Conservation (phyloP, 2,888 invertebrate species). For the Andrena marginata region DNA sequence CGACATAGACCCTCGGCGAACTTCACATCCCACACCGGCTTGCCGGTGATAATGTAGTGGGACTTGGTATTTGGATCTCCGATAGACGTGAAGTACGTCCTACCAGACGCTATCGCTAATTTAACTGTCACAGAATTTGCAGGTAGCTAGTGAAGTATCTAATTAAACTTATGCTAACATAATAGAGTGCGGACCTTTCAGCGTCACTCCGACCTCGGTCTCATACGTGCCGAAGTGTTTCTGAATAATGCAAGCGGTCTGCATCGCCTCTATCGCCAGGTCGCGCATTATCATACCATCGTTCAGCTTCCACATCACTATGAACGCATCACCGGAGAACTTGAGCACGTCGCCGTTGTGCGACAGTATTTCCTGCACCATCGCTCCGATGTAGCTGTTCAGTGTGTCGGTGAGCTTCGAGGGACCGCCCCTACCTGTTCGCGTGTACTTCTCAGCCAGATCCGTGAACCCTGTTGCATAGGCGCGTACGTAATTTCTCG, state of each 20-base stretch:
- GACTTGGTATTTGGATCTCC: constrained; percentile 85
- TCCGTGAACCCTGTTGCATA: constrained; percentile 87
- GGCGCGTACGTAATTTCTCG: too few relatives aligned
- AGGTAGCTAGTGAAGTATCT: background rate
- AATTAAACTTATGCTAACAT: background rate
- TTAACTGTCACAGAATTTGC: constrained; percentile 85
- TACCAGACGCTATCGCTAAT: constrained; percentile 88
- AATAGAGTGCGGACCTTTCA: constrained; percentile 86
- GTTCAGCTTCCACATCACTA: constrained; percentile 89
- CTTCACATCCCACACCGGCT: constrained; percentile 88
- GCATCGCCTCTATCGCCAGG: constrained; percentile 88
- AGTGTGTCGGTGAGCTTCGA: constrained; percentile 90
- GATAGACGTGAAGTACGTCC: constrained; percentile 87
- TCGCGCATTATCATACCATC: constrained; percentile 87
- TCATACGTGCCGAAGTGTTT: constrained; percentile 88
- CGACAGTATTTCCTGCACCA: constrained; percentile 89
- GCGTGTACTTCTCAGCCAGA: constrained; percentile 89
- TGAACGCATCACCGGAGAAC: constrained; percentile 89
- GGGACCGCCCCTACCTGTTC: constrained; percentile 89
- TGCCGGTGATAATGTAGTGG: constrained; percentile 88
- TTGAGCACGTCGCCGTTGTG: constrained; percentile 89
- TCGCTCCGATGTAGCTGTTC: constrained; percentile 90
- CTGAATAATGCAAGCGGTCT: constrained; percentile 89
- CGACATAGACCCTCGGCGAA: constrained; percentile 81
- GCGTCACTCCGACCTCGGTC: constrained; percentile 88